Evolutionary conservation across 1,140 invertebrate genomes (phyloP).

Genomic region (Eciton burchellii): DNA sequence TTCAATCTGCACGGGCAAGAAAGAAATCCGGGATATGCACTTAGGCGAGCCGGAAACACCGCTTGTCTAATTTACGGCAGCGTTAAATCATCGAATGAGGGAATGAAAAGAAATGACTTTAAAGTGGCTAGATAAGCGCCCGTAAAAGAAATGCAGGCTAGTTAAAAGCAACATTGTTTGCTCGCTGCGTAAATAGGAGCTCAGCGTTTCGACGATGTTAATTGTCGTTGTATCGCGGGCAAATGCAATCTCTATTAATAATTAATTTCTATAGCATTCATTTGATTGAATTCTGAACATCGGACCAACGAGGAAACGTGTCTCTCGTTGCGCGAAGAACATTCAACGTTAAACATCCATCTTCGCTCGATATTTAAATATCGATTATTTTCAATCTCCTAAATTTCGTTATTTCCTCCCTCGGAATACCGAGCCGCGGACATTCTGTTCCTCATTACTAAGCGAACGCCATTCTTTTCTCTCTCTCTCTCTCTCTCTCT

Average conservation of each 20-base stretch:
- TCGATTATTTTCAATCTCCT: too few species aligned
- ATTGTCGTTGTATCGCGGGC: too few species aligned
- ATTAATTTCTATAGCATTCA: background rate
- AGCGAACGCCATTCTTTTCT: background rate
- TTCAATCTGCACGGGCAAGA: slow-evolving; percentile 38
- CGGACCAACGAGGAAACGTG: too few species aligned
- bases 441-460: too few species aligned
- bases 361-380: too few species aligned
- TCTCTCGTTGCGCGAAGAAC: too few species aligned
- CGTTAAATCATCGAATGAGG: slow-evolving; percentile 32
- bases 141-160: slow-evolving; percentile 13
- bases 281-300: too few species aligned
- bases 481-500: background rate
- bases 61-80: slow-evolving; percentile 77
- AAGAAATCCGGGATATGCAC: slow-evolving; percentile 69
- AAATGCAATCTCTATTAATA: background rate
- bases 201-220: too few species aligned
- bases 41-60: slow-evolving; percentile 74
- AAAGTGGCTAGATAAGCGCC: slow-evolving; percentile 13
- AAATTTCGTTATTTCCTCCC: too few species aligned
- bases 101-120: slow-evolving; percentile 60
- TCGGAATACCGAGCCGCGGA: too few species aligned
- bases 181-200: too few species aligned
- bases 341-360: too few species aligned
- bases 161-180: slow-evolving; percentile 18